A percentile compares a stretch with the other conserved stretches of the same genome.
phyloP scores from a whole-genome alignment of 2,113 vertebrate genomes.

The Saimiri boliviensis region DNA sequence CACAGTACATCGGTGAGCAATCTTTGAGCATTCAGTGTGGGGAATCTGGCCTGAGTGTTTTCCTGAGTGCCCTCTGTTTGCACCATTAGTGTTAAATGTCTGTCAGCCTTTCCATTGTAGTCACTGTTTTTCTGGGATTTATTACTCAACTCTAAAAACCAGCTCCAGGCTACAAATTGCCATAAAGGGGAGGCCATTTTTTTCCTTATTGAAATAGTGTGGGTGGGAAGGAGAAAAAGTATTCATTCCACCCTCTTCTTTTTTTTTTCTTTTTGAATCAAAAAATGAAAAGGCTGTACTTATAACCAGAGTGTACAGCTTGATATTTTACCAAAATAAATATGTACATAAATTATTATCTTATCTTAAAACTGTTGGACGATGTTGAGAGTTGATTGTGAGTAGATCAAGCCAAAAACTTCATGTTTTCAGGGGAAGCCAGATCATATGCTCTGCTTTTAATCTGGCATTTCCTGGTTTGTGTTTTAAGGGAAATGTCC shows the following conservation, averaged over 20 bases:
- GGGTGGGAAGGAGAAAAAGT: slow-evolving; percentile 46
- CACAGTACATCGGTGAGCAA: not conserved
- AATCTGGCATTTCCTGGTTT: not conserved
- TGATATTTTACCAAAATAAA: slow-evolving; percentile 55
- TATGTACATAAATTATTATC: not conserved
- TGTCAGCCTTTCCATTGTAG: slow-evolving; percentile 79
- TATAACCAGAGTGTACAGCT: not conserved
- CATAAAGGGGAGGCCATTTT: slow-evolving; percentile 75
- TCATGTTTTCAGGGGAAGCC: not conserved
- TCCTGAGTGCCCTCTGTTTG: slow-evolving; percentile 65
- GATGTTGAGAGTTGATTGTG: not conserved
- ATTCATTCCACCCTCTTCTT: slow-evolving; percentile 39
- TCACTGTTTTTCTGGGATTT: slow-evolving; percentile 82
- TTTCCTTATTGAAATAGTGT: slow-evolving; percentile 55
- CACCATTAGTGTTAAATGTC: slow-evolving; percentile 72
- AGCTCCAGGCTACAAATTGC: slow-evolving; percentile 81
- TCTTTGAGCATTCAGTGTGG: not conserved
- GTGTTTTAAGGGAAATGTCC: not conserved
- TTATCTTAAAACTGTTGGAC: not conserved
- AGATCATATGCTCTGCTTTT: not conserved
- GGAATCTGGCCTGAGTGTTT: not conserved
- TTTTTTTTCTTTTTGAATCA: not conserved
- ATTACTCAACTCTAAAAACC: slow-evolving; percentile 82
- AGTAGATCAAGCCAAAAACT: not conserved
- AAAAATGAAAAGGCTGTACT: not conserved